These are phyloP conservation scores for Tetheella fluctuosa DNA, from an alignment of 2,888 invertebrate species.

Conservation along the genomic window DNA sequence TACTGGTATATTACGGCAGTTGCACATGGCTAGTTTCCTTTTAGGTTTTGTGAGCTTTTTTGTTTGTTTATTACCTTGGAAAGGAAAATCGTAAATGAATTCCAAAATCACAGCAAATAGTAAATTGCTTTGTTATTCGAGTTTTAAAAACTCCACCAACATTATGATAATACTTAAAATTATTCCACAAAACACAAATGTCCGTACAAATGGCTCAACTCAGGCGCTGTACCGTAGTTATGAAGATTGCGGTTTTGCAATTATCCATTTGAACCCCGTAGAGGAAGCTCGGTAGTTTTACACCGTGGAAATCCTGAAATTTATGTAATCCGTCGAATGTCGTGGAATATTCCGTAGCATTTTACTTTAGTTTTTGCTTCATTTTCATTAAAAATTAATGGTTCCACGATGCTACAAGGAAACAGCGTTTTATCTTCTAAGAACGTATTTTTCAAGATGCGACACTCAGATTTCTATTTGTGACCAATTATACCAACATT, in stretches of 20 bases:
- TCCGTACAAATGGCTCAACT: conserved; percentile 23
- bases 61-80: too few relatives aligned
- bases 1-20: too few relatives aligned
- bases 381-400: background rate
- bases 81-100: too few relatives aligned
- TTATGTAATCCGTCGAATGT: background rate
- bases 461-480: background rate
- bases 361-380: background rate
- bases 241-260: conserved; percentile 34
- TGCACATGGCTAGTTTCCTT: too few relatives aligned
- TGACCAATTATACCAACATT: too few relatives aligned
- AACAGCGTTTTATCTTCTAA: background rate
- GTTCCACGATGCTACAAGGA: background rate
- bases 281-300: conserved; percentile 2
- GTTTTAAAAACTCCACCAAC: background rate
- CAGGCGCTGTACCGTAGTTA: conserved; percentile 18
- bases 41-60: too few relatives aligned
- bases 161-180: background rate
- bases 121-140: too few relatives aligned
- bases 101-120: too few relatives aligned
- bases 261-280: conserved; percentile 33
- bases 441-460: background rate
- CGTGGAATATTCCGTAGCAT: conserved; percentile 5
- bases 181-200: conserved; percentile 23
- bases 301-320: conserved; percentile 4